Evolutionary conservation across 92 coral and sea anemone species (phyloP).

Genomic region (Epizoanthus ramosus): DNA sequence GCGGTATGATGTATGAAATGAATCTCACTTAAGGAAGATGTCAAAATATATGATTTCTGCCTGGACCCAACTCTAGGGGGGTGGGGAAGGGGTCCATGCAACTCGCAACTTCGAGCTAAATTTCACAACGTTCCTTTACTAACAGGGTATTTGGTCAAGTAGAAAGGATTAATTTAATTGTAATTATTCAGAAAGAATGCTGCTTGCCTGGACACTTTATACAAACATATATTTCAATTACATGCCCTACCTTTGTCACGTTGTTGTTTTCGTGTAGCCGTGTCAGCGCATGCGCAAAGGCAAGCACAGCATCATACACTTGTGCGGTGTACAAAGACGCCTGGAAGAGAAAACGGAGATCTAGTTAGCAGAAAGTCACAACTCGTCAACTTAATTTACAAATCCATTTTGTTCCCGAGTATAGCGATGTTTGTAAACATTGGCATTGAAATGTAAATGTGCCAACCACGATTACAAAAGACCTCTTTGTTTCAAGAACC

Average conservation of each 20-base stretch:
- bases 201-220: neutral
- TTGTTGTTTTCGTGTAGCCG: conserved; percentile 85
- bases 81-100: too few species aligned
- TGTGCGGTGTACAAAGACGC: conserved; percentile 94
- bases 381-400: neutral
- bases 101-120: too few species aligned
- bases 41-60: too few species aligned
- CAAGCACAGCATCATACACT: conserved; percentile 92
- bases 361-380: neutral
- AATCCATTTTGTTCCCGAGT: neutral
- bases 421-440: too few species aligned
- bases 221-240: neutral
- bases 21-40: too few species aligned
- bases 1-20: too few species aligned
- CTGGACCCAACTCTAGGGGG: too few species aligned
- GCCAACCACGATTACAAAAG: too few species aligned
- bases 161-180: neutral
- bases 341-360: conserved; percentile 48
- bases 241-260: conserved; percentile 70
- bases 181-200: neutral
- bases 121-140: too few species aligned
- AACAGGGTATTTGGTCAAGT: too few species aligned
- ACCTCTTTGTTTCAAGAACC: too few species aligned
- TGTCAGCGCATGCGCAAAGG: conserved; percentile 92
- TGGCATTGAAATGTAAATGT: too few species aligned